phyloP scores from a whole-genome alignment of 2,888 invertebrate genomes.

The Drosophila meridiana region DNA sequence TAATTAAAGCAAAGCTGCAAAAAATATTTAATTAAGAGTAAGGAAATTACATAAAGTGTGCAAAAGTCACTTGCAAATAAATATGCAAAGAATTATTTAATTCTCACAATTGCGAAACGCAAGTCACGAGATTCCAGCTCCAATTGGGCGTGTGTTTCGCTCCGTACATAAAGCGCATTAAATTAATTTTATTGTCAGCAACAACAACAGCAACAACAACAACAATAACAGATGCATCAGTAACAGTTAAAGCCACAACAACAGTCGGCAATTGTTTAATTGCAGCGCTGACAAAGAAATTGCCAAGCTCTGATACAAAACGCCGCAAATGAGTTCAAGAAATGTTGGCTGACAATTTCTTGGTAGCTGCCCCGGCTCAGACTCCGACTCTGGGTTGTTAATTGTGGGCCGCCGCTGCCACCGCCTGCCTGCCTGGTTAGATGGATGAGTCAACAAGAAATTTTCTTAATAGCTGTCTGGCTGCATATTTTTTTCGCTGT shows the following conservation, averaged over 20 bases:
- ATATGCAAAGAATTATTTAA: conserved; percentile 79
- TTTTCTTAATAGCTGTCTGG: conserved; percentile 71
- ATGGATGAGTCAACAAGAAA: conserved; percentile 78
- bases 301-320: conserved; percentile 64
- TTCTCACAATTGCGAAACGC: conserved; percentile 73
- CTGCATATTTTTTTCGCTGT: conserved; percentile 45
- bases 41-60: conserved; percentile 62
- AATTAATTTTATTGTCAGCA: conserved; percentile 69
- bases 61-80: conserved; percentile 62
- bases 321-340: conserved; percentile 74
- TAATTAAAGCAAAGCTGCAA: conserved; percentile 43
- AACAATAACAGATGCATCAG: conserved; percentile 42
- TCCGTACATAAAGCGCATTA: conserved; percentile 53
- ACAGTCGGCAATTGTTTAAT: conserved; percentile 73
- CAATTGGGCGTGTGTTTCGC: conserved; percentile 68
- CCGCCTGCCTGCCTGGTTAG: conserved; percentile 20
- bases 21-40: conserved; percentile 55
- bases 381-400: conserved; percentile 44
- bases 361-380: conserved; percentile 45
- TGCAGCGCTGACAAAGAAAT: conserved; percentile 76
- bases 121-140: conserved; percentile 71
- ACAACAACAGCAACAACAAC: conserved; percentile 32
- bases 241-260: conserved; percentile 47
- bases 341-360: conserved; percentile 64
- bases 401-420: conserved; percentile 56